Evolutionary conservation across 2,797 vertebrate species (phyloP), one percentile per base, ranked within the genome.

Genomic region (Morelia viridis): DNA sequence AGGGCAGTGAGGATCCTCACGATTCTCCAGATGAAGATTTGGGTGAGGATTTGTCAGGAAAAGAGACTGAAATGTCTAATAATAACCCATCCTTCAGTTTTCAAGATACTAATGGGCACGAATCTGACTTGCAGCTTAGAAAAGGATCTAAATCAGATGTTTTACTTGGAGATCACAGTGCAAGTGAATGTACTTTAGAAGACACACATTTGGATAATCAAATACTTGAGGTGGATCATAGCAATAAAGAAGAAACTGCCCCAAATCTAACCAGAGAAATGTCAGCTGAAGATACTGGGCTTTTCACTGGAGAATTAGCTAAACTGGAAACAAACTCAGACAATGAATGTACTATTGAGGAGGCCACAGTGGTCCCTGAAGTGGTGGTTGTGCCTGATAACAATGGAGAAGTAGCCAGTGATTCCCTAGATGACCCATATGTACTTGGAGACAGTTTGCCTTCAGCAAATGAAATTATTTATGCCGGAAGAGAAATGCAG

Each of bases 401-500:
- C 35, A 94, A 94, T 92, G 94, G 94, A 94, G 95, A 96, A 58
- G 83, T 90, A 50, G 28, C 24, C 22, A 93, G 83, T 1, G 96
- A 97, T 41, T 90, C 94, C 0, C 88, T 96, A 85, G 94, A 96
- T 95, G 96, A 97, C 83, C 97, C 98, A 61, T 98, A 97, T 0
- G 97, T 97, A 84, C 95, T 98, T 89, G 97, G 96, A 60, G 94
- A 91, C 0, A 92, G 93, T 71, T 85, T 90, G 91, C 94, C 93
- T 0, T 94, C 95, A 85, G 95, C 89, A 91, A 96, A 92, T 46
- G 96, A 94, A 93, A 90, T 46, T 84, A 17, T 93, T 76, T 7
- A 6, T 62, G 91, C 90, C 61, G 92, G 80, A 71, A 89, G 91
- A 65, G 95, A 95, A 11, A 64, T 6, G 41, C 65, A 31, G 22